Conservation (phyloP, 2,888 invertebrate genomes). For the Choristoneura rosaceana region DNA sequence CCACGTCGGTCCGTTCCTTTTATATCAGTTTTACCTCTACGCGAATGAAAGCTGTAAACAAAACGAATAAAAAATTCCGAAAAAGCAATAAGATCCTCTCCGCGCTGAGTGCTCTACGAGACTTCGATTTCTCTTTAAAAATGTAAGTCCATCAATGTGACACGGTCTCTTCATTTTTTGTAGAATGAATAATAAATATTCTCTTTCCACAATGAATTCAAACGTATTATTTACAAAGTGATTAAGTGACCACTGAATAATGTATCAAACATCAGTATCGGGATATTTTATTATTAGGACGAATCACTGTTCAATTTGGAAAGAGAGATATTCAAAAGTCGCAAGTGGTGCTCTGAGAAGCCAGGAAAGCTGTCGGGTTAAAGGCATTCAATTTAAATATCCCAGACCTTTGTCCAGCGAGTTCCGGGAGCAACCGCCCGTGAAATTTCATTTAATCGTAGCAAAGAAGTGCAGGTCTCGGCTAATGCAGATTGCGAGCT, state of each 20-base stretch:
- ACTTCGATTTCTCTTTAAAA: constrained; percentile 58
- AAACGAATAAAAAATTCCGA: constrained; percentile 50
- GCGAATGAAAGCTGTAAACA: constrained; percentile 42
- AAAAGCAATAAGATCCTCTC: constrained; percentile 50
- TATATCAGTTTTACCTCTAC: constrained; percentile 24
- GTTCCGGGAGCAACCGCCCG: constrained; percentile 77
- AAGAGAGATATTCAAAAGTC: constrained; percentile 8
- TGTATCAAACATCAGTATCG: constrained; percentile 6
- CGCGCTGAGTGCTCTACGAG: constrained; percentile 53
- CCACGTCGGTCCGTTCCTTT: constrained; percentile 1
- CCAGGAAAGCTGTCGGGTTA: constrained; percentile 65
- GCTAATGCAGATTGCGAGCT: constrained; percentile 82
- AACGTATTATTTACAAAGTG: constrained; percentile 25
- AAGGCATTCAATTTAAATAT: constrained; percentile 79
- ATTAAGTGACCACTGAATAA: constrained; percentile 34
- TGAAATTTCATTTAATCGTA: constrained; percentile 84
- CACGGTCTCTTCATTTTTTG: constrained; percentile 52
- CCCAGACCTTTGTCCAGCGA: constrained; percentile 78
- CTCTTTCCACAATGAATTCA: constrained; percentile 35
- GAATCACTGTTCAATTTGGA: neutral
- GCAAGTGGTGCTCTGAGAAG: constrained; percentile 21
- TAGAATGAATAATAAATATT: constrained; percentile 39
- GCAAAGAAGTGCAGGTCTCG: constrained; percentile 77
- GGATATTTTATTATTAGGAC: neutral
- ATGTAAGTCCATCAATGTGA: constrained; percentile 61